Percentiles rank a stretch among this genome's conserved stretches.
These are phyloP conservation scores for Amaurobius ferox DNA, from an alignment of 2,888 invertebrate species.

Conservation along the genomic window DNA sequence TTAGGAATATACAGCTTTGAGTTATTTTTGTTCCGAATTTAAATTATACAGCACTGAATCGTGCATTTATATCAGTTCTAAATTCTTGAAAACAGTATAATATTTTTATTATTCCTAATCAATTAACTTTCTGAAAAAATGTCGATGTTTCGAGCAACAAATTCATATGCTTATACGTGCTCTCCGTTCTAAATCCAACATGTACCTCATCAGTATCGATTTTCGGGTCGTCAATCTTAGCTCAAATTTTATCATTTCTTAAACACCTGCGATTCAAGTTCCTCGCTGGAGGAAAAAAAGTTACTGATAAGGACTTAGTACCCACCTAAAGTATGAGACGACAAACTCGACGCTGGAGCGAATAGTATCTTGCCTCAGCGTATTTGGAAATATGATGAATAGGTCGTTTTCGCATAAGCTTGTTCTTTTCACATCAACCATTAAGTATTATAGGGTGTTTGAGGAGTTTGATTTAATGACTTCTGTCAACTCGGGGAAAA, in stretches of 20 bases:
- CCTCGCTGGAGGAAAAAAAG: not conserved
- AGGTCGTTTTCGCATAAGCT: not conserved
- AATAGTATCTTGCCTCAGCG: not conserved
- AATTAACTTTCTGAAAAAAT: too few relatives aligned
- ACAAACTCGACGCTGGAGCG: not conserved
- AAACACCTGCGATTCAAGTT: not conserved
- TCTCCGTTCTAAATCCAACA: not conserved
- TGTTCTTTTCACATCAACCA: conserved; percentile 6
- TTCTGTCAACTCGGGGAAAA: conserved; percentile 24
- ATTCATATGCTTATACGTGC: too few relatives aligned
- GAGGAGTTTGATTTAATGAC: conserved; percentile 43
- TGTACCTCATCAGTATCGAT: not conserved
- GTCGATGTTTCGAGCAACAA: too few relatives aligned
- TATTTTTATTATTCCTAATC: too few relatives aligned
- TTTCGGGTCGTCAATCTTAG: not conserved
- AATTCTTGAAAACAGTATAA: too few relatives aligned
- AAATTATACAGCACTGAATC: too few relatives aligned
- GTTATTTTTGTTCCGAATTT: too few relatives aligned
- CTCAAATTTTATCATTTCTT: not conserved
- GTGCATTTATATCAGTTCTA: too few relatives aligned
- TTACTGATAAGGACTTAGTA: not conserved
- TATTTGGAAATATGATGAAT: conserved; percentile 21
- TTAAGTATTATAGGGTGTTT: conserved; percentile 29
- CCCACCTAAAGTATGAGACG: not conserved
- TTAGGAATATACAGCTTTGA: too few relatives aligned